These are phyloP conservation scores for Epinotia nisella DNA, from an alignment of 2,888 invertebrate genomes.

Conservation along the genomic window DNA sequence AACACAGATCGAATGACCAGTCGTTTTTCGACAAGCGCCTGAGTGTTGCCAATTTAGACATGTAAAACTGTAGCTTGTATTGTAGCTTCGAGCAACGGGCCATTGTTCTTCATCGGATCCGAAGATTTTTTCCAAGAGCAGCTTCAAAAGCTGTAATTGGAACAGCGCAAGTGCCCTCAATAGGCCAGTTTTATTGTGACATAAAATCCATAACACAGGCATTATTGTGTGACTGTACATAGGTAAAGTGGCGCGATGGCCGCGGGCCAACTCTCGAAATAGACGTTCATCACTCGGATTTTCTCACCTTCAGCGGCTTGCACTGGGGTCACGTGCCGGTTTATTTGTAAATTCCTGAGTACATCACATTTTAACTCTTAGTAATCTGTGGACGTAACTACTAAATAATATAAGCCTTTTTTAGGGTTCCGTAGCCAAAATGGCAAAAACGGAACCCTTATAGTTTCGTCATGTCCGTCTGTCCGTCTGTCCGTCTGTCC, in stretches of 20 bases:
- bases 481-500: no score
- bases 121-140: no score
- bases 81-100: no score
- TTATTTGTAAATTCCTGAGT: conserved; percentile 39
- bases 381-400: not conserved
- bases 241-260: conserved; percentile 41
- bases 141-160: not conserved
- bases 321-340: conserved; percentile 40
- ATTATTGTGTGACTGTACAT: conserved; percentile 43
- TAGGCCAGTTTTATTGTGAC: conserved; percentile 15
- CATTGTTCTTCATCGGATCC: no score
- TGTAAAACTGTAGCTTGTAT: no score
- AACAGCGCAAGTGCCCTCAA: not conserved
- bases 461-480: no score
- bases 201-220: conserved; percentile 29
- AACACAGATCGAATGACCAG: no score
- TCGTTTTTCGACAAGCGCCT: no score
- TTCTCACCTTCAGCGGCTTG: conserved; percentile 44
- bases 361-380: not conserved
- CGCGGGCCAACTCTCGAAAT: conserved; percentile 40
- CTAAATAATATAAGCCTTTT: no score
- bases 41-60: no score
- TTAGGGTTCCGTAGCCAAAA: no score
- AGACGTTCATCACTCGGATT: conserved; percentile 41
- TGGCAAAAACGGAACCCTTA: no score